phyloP scores from a whole-genome alignment of 2,888 invertebrate species.

The Scelioninae gen. 1 region DNA sequence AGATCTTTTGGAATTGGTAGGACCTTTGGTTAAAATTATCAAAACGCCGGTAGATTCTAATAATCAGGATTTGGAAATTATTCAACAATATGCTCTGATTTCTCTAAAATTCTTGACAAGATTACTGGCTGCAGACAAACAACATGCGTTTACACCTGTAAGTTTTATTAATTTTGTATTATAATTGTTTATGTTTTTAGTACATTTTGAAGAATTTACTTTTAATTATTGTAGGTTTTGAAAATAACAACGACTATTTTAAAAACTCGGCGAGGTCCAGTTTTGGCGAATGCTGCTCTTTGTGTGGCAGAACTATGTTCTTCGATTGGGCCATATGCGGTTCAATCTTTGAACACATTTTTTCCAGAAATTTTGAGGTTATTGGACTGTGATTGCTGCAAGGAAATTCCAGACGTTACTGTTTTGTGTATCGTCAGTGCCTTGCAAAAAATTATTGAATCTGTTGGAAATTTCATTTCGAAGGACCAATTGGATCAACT shows the following conservation, averaged over 20 bases:
- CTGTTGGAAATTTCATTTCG: constrained; percentile 92
- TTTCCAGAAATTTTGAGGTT: constrained; percentile 90
- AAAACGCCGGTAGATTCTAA: constrained; percentile 84
- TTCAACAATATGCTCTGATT: constrained; percentile 93
- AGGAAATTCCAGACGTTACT: constrained; percentile 87
- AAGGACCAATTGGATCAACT: constrained; percentile 94
- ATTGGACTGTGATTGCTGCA: constrained; percentile 87
- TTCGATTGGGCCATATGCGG: constrained; percentile 90
- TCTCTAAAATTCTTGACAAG: constrained; percentile 94
- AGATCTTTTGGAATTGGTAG: constrained; percentile 87
- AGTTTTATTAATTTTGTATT: no score
- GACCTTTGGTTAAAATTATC: constrained; percentile 87
- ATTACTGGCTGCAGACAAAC: constrained; percentile 88
- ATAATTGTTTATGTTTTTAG: background rate
- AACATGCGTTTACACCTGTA: constrained; percentile 88
- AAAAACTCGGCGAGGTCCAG: constrained; percentile 86
- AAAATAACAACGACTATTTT: constrained; percentile 88
- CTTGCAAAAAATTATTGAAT: constrained; percentile 92
- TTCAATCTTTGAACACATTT: constrained; percentile 90
- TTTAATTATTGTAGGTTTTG: no score
- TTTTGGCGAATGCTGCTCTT: constrained; percentile 90
- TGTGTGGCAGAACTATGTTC: constrained; percentile 92
- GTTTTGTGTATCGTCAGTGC: constrained; percentile 91
- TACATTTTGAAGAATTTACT: no score
- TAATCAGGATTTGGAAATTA: constrained; percentile 88